Evolutionary conservation across 35 echinoderm and acorn worm species (phyloP), one percentile per base, ranked within the genome.

Genomic region (Stichopus chloronotus): DNA sequence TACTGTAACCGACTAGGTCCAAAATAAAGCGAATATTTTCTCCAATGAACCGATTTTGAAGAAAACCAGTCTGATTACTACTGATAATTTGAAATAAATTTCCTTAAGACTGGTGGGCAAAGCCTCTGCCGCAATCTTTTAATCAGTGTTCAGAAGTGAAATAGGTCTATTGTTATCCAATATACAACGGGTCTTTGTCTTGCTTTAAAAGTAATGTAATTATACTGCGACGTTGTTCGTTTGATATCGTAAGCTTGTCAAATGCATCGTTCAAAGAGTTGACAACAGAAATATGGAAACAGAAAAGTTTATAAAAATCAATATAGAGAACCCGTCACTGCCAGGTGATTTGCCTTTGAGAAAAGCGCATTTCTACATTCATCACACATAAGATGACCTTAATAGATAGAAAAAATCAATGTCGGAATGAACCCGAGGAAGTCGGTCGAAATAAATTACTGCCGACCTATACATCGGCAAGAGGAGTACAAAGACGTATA

Each of bases 281-380:
- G 1, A 85, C 82, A 85, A 69, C 59, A 88, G 5, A 63, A 88
- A 1, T 43, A 14, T 68, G 19, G 8, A 59, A 59, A 13, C 58
- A 88, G 65, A 88, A 69, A 2, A 8, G 25, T 88, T 88, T 59
- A 16, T 65, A 88, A 63, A 88, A 88, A 69, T 88, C 86, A n/a
- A n/a, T 21, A 20, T 43, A 68, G 58, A 88, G 14, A 88, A 68
- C 23, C 86, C 86, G 21, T 88, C 86, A 63, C 86, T 88, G 5
- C 86, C 86, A 63, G 58, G 86, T 59, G 86, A 68, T 88, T 88
- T 88, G 65, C 86, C 58, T 25, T 88, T 88, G 6, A 19, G 3
- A 56, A 88, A 7, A 24, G 57, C n/a, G n/a, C 23, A 63, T 8
- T 23, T 22, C 21, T 60, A 22, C 57, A 65, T 88, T 88, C 59